Conservation (phyloP, 2,113 vertebrate species). For the Nothobranchius furzeri region DNA sequence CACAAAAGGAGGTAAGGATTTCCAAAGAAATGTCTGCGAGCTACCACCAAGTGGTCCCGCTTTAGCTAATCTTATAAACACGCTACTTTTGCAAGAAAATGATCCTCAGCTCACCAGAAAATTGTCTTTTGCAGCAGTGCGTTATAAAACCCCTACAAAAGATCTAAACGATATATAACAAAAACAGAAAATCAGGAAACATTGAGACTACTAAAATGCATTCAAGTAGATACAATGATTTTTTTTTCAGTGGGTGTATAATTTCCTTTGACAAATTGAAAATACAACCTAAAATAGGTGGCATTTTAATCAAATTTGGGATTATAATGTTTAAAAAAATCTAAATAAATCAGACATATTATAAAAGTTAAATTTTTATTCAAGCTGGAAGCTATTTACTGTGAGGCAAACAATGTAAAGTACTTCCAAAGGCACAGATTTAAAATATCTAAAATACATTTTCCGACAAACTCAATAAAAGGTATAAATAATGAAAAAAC, state of each 20-base stretch:
- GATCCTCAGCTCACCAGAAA: conserved; percentile 11
- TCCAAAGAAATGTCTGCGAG: conserved; percentile 29
- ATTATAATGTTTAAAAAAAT: not conserved
- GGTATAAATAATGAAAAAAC: not conserved
- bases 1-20: conserved; percentile 38
- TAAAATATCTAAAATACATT: not conserved
- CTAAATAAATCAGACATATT: not conserved
- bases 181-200: not conserved
- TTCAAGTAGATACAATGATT: too few relatives aligned
- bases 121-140: conserved; percentile 1
- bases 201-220: not conserved
- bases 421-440: too few relatives aligned
- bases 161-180: too few relatives aligned
- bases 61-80: conserved; percentile 43
- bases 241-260: too few relatives aligned
- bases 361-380: not conserved
- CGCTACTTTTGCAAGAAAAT: conserved; percentile 9
- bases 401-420: too few relatives aligned
- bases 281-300: not conserved
- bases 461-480: not conserved
- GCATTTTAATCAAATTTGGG: not conserved
- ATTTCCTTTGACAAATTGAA: not conserved
- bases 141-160: not conserved
- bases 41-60: conserved; percentile 11
- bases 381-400: too few relatives aligned